Percentiles rank a stretch among this genome's conserved stretches.
phyloP scores from a whole-genome alignment of 2,113 vertebrate genomes.

The Rhombomys opimus region DNA sequence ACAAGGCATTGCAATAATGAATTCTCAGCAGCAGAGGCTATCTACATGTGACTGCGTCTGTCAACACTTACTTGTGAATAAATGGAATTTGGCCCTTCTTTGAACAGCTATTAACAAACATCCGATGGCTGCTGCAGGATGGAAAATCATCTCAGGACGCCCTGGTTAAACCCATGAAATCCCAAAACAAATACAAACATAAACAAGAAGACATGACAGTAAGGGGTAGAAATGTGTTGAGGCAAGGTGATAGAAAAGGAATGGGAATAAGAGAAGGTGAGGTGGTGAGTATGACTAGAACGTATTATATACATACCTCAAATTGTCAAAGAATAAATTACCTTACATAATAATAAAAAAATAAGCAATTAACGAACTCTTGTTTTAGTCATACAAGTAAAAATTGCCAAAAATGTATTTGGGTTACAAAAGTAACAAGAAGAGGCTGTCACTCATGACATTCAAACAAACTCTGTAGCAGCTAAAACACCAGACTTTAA shows the following conservation, averaged over 20 bases:
- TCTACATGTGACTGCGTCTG: not conserved
- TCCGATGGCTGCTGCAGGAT: not conserved
- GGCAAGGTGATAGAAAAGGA: no score
- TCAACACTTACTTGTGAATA: not conserved
- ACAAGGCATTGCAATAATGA: not conserved
- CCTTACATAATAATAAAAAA: not conserved
- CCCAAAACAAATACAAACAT: not conserved
- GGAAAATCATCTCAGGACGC: not conserved
- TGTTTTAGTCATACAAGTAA: not conserved
- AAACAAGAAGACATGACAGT: not conserved
- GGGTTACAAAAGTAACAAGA: not conserved
- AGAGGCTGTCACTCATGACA: not conserved
- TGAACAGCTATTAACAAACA: not conserved
- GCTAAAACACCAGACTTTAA: not conserved
- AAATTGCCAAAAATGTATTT: slow-evolving; percentile 10
- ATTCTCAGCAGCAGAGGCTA: no score
- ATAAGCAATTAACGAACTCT: not conserved
- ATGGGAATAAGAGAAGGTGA: not conserved
- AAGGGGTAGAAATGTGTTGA: not conserved
- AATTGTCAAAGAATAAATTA: not conserved
- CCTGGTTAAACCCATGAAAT: not conserved
- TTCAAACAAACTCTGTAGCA: not conserved
- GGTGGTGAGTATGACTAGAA: not conserved
- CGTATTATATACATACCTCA: not conserved
- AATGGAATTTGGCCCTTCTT: not conserved